These are phyloP conservation scores for Eupithecia vulgata DNA, from an alignment of 2,888 invertebrate species.

Conservation along the genomic window DNA sequence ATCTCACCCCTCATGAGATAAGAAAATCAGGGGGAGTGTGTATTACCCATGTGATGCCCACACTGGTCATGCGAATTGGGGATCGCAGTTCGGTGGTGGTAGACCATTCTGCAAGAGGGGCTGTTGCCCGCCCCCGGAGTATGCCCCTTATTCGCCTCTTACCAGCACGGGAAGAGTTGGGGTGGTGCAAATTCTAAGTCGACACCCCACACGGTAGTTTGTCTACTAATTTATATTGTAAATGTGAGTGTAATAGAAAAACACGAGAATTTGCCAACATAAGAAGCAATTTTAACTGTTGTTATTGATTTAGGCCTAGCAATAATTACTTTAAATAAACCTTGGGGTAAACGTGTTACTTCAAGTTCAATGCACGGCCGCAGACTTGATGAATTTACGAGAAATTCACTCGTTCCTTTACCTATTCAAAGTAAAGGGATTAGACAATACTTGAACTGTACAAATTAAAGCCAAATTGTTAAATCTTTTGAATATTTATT, in stretches of 20 bases:
- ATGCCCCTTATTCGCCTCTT: too few relatives aligned
- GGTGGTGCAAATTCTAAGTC: too few relatives aligned
- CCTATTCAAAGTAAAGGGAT: not conserved
- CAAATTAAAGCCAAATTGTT: not conserved
- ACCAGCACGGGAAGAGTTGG: too few relatives aligned
- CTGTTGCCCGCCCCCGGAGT: too few relatives aligned
- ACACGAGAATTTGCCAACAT: not conserved
- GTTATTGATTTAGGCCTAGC: slow-evolving; percentile 1
- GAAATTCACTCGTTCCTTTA: not conserved
- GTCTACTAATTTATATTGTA: not conserved
- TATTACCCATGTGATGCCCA: too few relatives aligned
- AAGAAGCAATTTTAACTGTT: not conserved
- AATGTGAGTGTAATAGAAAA: not conserved
- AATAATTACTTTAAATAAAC: slow-evolving; percentile 16
- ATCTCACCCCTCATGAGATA: too few relatives aligned
- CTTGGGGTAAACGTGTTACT: slow-evolving; percentile 23
- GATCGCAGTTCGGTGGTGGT: too few relatives aligned
- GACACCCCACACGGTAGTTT: too few relatives aligned
- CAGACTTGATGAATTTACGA: slow-evolving; percentile 7
- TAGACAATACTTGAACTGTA: not conserved
- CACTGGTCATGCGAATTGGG: too few relatives aligned
- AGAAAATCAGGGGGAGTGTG: too few relatives aligned
- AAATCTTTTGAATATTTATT: too few relatives aligned
- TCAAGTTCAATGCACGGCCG: slow-evolving; percentile 25
- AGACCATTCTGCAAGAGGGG: too few relatives aligned